phyloP scores from a whole-genome alignment of 1,140 invertebrate genomes.

The Trachymyrmex cornetzi region DNA sequence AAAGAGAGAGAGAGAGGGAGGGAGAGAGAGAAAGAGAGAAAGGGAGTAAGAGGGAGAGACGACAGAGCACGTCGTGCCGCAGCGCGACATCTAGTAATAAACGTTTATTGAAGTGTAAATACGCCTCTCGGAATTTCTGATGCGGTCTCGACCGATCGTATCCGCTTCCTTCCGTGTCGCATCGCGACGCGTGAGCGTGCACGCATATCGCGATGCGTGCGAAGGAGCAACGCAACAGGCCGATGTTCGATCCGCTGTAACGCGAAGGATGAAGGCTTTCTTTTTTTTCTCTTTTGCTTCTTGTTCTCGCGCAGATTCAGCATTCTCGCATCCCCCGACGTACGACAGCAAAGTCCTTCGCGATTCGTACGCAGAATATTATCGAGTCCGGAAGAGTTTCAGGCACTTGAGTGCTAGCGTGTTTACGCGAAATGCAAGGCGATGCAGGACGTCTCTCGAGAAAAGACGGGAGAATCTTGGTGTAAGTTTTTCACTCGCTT shows the following conservation, averaged over 20 bases:
- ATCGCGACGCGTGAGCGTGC: conserved; percentile 45
- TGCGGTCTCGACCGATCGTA: conserved; percentile 38
- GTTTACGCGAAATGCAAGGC: not conserved
- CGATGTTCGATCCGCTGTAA: conserved; percentile 39
- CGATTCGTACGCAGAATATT: conserved; percentile 41
- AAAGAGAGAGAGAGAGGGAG: not conserved
- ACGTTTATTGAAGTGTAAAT: conserved; percentile 83
- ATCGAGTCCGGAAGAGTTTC: conserved; percentile 30
- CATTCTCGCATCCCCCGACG: conserved; percentile 18
- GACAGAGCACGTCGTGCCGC: conserved; percentile 44
- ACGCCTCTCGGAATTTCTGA: conserved; percentile 77
- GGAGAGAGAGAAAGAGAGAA: not conserved
- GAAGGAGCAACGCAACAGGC: conserved; percentile 33
- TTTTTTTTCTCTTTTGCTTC: not conserved
- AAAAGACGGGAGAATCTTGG: conserved; percentile 9
- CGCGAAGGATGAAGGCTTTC: not conserved
- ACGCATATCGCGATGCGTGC: conserved; percentile 15
- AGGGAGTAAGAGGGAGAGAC: not conserved
- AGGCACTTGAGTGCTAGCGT: conserved; percentile 26
- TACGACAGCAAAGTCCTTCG: conserved; percentile 14
- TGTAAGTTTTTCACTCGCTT: not conserved
- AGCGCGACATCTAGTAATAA: conserved; percentile 79
- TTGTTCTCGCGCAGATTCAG: not conserved
- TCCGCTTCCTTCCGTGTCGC: conserved; percentile 11
- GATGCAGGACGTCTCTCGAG: conserved; percentile 26